These are phyloP conservation scores for Corythoichthys haematopterus DNA, from an alignment of 2,113 vertebrate species.

Conservation along the genomic window DNA sequence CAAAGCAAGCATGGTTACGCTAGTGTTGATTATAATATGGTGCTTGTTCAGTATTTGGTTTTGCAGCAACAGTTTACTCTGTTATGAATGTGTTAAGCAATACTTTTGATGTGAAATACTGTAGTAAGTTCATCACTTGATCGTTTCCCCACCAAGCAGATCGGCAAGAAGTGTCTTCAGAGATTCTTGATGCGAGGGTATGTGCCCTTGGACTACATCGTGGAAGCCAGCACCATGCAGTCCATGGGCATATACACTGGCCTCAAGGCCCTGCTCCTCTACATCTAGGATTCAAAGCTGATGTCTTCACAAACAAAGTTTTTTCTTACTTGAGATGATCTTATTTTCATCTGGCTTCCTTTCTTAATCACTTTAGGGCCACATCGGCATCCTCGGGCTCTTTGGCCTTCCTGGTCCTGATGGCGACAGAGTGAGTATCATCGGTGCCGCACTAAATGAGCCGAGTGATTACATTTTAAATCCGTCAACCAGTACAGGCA, in stretches of 20 bases:
- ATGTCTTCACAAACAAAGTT: conserved; percentile 11
- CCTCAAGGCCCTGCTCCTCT: conserved; percentile 90
- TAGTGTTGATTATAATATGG: not conserved
- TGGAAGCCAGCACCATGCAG: conserved; percentile 99
- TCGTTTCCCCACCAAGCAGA: conserved; percentile 22
- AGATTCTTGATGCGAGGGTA: conserved; percentile 96
- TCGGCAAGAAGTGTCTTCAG: conserved; percentile 39
- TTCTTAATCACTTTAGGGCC: conserved; percentile 76
- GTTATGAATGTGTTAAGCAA: not conserved
- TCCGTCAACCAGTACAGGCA: conserved; percentile 12
- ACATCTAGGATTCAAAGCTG: conserved; percentile 5
- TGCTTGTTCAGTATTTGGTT: not conserved
- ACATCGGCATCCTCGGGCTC: conserved; percentile 88
- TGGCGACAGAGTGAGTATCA: conserved; percentile 91
- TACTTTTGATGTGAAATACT: no score
- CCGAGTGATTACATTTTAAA: not conserved
- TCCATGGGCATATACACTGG: conserved; percentile 99
- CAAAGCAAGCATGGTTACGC: no score
- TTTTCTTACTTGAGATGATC: conserved; percentile 5
- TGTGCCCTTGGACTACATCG: conserved; percentile 99
- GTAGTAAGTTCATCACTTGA: not conserved
- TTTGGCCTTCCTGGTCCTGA: conserved; percentile 87
- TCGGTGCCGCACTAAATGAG: conserved; percentile 13
- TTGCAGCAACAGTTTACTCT: not conserved
- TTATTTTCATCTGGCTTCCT: conserved; percentile 20